phyloP scores from a whole-genome alignment of 2,113 vertebrate genomes.

The Pampusana beccarii region DNA sequence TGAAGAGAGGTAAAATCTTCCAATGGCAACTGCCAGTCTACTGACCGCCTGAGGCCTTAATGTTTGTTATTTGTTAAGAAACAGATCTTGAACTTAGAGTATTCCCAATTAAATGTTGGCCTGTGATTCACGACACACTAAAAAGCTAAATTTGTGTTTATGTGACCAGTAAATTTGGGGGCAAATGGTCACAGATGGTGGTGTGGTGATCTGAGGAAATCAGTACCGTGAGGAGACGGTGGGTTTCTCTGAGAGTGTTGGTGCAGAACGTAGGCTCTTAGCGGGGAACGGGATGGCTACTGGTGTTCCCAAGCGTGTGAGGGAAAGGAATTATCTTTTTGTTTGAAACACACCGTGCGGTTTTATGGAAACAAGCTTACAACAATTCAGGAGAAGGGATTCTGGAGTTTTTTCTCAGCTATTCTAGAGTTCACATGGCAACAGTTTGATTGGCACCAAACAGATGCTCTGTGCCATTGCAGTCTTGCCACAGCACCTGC shows the following conservation, averaged over 20 bases:
- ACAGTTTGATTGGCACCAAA: not conserved
- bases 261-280: not conserved
- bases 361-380: not conserved
- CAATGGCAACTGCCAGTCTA: not conserved
- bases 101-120: not conserved
- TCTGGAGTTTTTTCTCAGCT: not conserved
- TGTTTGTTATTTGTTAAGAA: not conserved
- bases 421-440: fast-evolving
- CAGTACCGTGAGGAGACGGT: not conserved
- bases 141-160: not conserved
- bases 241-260: not conserved
- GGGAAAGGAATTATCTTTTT: not conserved
- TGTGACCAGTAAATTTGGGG: not conserved
- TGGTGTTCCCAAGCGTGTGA: not conserved
- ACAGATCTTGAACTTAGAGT: not conserved
- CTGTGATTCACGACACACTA: not conserved
- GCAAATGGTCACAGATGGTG: not conserved
- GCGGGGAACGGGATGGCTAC: not conserved
- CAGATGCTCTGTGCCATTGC: not conserved
- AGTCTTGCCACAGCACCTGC: not conserved
- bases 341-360: not conserved
- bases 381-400: not conserved
- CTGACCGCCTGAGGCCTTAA: not conserved
- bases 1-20: not conserved
- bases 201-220: not conserved